Evolutionary conservation across 2,113 vertebrate species (phyloP).

Genomic region (Cyprinodon tularosa): DNA sequence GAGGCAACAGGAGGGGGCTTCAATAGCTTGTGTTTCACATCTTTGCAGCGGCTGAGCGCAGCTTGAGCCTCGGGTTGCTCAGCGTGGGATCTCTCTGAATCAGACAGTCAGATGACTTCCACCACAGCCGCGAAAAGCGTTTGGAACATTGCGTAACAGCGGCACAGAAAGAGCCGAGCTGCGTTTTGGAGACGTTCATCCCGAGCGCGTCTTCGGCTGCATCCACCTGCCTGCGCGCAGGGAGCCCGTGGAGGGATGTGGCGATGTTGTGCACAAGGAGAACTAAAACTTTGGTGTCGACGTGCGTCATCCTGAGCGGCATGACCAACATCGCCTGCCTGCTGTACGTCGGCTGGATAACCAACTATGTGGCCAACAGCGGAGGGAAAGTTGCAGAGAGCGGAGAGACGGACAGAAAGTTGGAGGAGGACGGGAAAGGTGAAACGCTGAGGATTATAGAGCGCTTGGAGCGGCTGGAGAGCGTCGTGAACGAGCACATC

Average conservation of each 20-base stretch:
- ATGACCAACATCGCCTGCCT: conserved; percentile 97
- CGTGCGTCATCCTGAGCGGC: conserved; percentile 96
- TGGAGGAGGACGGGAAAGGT: conserved; percentile 90
- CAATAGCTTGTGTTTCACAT: conserved; percentile 21
- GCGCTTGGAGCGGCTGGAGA: conserved; percentile 93
- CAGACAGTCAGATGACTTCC: background rate
- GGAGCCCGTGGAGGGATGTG: conserved; percentile 86
- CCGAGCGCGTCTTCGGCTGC: conserved; percentile 17
- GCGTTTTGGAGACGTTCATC: conserved; percentile 33
- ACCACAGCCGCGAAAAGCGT: background rate
- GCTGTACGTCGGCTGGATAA: conserved; percentile 97
- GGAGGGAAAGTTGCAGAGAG: conserved; percentile 88
- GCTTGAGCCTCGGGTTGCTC: conserved; percentile 38
- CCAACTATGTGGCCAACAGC: conserved; percentile 93
- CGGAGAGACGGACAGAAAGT: conserved; percentile 84
- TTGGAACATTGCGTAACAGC: background rate
- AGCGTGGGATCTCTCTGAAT: conserved; percentile 5
- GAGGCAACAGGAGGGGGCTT: conserved; percentile 6
- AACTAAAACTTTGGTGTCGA: conserved; percentile 99
- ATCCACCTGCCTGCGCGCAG: conserved; percentile 59
- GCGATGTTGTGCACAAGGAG: conserved; percentile 96
- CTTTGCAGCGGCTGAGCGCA: conserved; percentile 42
- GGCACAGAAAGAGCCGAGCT: conserved; percentile 10
- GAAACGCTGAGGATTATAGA: conserved; percentile 94
- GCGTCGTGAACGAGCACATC: conserved; percentile 95